Evolutionary conservation across 2,888 invertebrate genomes (phyloP), one percentile per base, ranked within the genome.

Genomic region (Netelia melanura): DNA sequence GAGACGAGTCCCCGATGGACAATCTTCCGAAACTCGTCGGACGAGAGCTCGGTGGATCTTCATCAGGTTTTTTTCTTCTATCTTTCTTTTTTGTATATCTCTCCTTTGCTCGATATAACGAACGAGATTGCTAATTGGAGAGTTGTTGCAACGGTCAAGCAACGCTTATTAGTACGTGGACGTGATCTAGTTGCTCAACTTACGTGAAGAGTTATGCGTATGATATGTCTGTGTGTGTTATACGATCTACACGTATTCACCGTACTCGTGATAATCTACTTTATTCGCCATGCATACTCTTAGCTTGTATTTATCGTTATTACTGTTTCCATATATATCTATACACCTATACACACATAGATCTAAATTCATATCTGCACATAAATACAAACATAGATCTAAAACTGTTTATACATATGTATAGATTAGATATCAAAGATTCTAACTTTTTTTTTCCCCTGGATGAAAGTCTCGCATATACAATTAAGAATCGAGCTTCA

Each of bases 101-200:
- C 48, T 70, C 88, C 86, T 75, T 68, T 52, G 74, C 70, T 30
- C 74, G 74, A 75, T 85, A 81, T 79, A 85, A 85, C 65, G 76
- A 80, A 85, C 61, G 82, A 85, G 88, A 91, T 91, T 87, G 89
- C 87, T 92, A 92, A 92, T 92, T 92, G 90, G 90, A 87, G 86
- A 89, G 85, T 87, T 89, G 88, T 89, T 90, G 89, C 87, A 88
- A 91, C 91, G 91, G 91, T 91, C 90, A 90, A 90, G 88, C 88
- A 89, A 89, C 87, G 92, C 91, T 92, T 92, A 93, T 93, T 93
- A 93, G 88, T 90, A 86, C 92, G 86, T 88, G 89, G 93, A 93
- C 91, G 89, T 92, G 93, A 92, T 93, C 93, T 92, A 92, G 92
- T 93, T 93, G 90, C 88, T 88, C 88, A 88, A 88, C 87, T 88